Evolutionary conservation across 2,113 vertebrate species (phyloP).

Genomic region (Synchiropus splendidus): DNA sequence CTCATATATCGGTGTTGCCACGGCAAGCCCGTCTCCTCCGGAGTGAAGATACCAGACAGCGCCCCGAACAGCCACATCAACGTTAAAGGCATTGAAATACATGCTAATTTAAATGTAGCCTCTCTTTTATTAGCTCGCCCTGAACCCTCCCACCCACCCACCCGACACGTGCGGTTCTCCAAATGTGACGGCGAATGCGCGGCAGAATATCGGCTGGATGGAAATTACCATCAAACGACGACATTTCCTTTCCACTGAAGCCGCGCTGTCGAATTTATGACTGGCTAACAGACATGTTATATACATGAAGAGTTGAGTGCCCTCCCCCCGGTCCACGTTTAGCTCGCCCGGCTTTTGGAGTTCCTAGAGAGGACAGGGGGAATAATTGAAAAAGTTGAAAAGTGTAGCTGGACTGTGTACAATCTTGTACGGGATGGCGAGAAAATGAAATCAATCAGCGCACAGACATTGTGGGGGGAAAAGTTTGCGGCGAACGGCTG

Average conservation of each 20-base stretch:
- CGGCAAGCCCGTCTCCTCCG: no score
- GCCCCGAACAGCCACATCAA: no score
- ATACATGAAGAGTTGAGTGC: constrained; percentile 63
- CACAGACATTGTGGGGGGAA: constrained; percentile 90
- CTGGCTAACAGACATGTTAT: constrained; percentile 61
- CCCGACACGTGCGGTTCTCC: constrained; percentile 8
- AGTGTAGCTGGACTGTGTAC: constrained; percentile 91
- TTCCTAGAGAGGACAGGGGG: constrained; percentile 90
- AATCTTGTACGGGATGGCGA: constrained; percentile 97
- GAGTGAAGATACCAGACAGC: no score
- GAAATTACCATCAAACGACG: constrained; percentile 62
- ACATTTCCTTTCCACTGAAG: constrained; percentile 61
- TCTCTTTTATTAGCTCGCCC: constrained; percentile 9
- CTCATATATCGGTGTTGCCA: no score
- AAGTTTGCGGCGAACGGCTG: constrained; percentile 99
- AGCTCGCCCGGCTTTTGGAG: constrained; percentile 70
- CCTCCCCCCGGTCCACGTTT: constrained; percentile 50
- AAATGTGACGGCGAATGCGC: constrained; percentile 66
- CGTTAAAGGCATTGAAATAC: no score
- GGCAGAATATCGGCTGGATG: constrained; percentile 64
- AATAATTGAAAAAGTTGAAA: constrained; percentile 99
- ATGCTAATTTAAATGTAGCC: neutral
- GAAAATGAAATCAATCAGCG: constrained; percentile 99
- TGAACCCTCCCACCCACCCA: constrained; percentile 31
- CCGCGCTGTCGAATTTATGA: constrained; percentile 64